Base-by-base conservation (phyloP, 2,113 vertebrate species). In the Galbula dea region DNA sequence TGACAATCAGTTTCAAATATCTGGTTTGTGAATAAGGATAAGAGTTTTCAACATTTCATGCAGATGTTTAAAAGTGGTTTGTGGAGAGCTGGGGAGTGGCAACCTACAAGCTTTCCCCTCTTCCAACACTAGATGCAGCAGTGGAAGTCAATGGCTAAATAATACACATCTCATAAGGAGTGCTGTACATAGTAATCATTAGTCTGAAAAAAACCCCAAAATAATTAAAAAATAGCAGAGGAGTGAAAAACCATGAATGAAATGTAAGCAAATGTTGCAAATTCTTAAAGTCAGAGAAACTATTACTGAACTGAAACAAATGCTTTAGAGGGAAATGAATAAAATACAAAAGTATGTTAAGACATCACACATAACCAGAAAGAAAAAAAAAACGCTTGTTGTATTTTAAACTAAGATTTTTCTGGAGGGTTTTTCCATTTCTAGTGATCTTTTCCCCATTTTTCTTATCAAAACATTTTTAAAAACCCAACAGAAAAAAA, bases 221-320 rank as follows among this genome's bases (percentile, higher is more conserved):
- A 51, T 6, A 48, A 26, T 49, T 24, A 49, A 23, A 24, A 76
- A 93, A 94, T 61, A 58, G 32, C 71, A 66, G 63, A 65, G 91
- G 37, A 62, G 41, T 92, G 77, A 83, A 94, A 93, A 88, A 57
- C 93, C 83, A 55, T 41, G 29, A 65, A 22, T 92, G 69, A 96
- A 86, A 88, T 76, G n/a, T 75, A 75, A 82, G 63, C 34, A 74
- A 22, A 37, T 37, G 15, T 34, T 93, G 59, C 41, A 95, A 96
- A 84, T 37, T 48, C 78, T 92, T 45, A 32, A 96, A 96, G 93
- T 79, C 77, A 85, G 30, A 59, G 4, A 86, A 84, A 72, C 3
- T 82, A 36, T 65, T 82, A 49, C 18, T 87, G 68, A 94, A 91
- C 43, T 30, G 69, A 86, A 52, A 46, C 7, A 39, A 48, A 62